Evolutionary conservation across 2,797 vertebrate genomes (phyloP).

Genomic region (Lemur catta): DNA sequence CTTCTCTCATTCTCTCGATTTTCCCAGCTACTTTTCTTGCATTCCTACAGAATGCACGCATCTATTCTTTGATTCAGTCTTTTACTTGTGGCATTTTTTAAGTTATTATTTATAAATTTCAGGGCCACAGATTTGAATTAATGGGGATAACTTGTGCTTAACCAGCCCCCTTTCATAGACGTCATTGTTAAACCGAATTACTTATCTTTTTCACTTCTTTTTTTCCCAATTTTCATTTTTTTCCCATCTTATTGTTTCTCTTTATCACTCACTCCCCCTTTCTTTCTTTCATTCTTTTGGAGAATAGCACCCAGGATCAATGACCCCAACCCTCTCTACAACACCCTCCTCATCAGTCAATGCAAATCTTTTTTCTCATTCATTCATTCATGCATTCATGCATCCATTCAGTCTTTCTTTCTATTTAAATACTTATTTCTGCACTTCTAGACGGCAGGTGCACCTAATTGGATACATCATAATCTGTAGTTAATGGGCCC

Average conservation of each 20-base stretch:
- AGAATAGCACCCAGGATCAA: background rate
- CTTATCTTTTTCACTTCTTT: background rate
- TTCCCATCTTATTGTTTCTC: background rate
- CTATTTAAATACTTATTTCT: background rate
- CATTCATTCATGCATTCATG: background rate
- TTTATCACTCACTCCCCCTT: background rate
- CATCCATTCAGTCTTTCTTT: background rate
- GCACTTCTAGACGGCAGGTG: background rate
- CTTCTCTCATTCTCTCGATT: background rate
- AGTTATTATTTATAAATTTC: background rate
- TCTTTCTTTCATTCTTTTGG: background rate
- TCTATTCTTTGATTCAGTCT: background rate
- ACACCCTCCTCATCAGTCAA: background rate
- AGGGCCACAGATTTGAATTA: background rate
- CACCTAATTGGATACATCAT: background rate
- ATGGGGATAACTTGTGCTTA: background rate
- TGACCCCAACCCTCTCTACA: background rate
- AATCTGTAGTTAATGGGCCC: background rate
- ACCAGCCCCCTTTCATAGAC: background rate
- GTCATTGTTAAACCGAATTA: background rate
- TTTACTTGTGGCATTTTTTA: background rate
- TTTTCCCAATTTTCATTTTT: background rate
- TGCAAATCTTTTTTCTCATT: background rate
- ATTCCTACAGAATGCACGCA: accelerated
- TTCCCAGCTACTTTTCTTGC: background rate